phyloP scores from a whole-genome alignment of 2,888 invertebrate species.

The Lycia hirtaria region DNA sequence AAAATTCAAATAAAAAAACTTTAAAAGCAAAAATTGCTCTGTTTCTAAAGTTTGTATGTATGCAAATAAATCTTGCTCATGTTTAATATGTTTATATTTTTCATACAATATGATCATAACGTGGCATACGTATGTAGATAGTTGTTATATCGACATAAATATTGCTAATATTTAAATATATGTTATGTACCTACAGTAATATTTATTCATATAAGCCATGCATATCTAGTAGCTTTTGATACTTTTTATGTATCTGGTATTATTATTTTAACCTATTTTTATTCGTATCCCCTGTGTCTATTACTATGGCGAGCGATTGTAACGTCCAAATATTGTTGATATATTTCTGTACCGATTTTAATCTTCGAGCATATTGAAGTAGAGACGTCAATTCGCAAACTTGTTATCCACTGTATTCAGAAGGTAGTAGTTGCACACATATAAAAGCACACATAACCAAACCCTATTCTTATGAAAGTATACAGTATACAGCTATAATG shows the following conservation, averaged over 20 bases:
- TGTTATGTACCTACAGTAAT: slow-evolving; percentile 1
- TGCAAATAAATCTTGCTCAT: slow-evolving; percentile 18
- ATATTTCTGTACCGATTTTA: too few relatives aligned
- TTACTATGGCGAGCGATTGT: too few relatives aligned
- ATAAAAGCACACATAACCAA: too few relatives aligned
- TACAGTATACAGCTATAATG: too few relatives aligned
- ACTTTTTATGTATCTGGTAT: neutral
- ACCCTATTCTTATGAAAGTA: too few relatives aligned
- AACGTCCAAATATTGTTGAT: too few relatives aligned
- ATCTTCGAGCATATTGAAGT: too few relatives aligned
- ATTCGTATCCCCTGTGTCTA: neutral
- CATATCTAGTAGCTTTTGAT: slow-evolving; percentile 12
- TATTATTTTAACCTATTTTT: neutral
- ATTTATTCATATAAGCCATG: neutral
- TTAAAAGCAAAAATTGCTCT: slow-evolving; percentile 1
- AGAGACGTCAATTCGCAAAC: too few relatives aligned
- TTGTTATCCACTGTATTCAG: too few relatives aligned
- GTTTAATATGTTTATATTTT: slow-evolving; percentile 9
- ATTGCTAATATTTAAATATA: neutral
- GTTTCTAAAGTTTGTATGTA: slow-evolving; percentile 9
- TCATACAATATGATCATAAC: neutral
- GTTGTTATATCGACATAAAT: neutral
- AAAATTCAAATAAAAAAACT: slow-evolving; percentile 2
- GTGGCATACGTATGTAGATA: slow-evolving; percentile 3
- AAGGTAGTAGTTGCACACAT: too few relatives aligned